Percentiles rank a stretch among this genome's conserved stretches.
phyloP scores from a whole-genome alignment of 2,888 invertebrate genomes.

The Caenorhabditis sulstoni region DNA sequence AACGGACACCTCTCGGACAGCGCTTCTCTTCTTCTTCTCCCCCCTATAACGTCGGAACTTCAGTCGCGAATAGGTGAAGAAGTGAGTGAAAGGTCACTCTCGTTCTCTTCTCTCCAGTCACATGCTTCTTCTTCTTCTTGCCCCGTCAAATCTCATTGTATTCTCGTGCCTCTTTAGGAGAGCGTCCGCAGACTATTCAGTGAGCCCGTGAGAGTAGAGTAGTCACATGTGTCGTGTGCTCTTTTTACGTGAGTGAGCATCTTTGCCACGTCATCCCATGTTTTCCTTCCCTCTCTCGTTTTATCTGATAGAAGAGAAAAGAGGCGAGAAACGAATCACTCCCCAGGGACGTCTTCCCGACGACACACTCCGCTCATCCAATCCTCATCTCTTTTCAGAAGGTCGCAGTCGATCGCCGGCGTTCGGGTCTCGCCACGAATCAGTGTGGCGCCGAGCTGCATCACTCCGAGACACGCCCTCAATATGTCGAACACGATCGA shows the following conservation, averaged over 20 bases:
- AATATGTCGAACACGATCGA: conserved; percentile 60
- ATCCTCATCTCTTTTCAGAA: conserved; percentile 51
- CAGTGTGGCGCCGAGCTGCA: conserved; percentile 37
- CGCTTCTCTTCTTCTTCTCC: too few relatives aligned
- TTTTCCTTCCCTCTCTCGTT: conserved; percentile 32
- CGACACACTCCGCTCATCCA: conserved; percentile 8
- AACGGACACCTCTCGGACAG: conserved; percentile 42
- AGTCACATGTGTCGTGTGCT: conserved; percentile 23
- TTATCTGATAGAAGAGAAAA: conserved; percentile 7
- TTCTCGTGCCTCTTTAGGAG: conserved; percentile 14
- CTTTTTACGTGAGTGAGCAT: too few relatives aligned
- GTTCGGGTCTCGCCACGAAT: conserved; percentile 61
- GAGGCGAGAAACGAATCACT: conserved; percentile 34
- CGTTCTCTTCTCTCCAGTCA: conserved; percentile 8
- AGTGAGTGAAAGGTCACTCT: conserved; percentile 27
- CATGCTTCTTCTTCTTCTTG: conserved; percentile 17
- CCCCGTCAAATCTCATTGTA: conserved; percentile 50
- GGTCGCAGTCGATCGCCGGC: conserved; percentile 62
- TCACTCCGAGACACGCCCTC: conserved; percentile 31
- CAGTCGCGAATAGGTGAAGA: neutral
- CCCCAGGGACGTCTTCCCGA: conserved; percentile 21
- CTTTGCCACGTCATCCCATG: conserved; percentile 34
- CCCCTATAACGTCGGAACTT: too few relatives aligned
- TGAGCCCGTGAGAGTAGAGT: conserved; percentile 8
- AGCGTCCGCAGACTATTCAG: conserved; percentile 12